Base-by-base conservation (phyloP, 2,797 vertebrate species). In the Uromys caudimaculatus region DNA sequence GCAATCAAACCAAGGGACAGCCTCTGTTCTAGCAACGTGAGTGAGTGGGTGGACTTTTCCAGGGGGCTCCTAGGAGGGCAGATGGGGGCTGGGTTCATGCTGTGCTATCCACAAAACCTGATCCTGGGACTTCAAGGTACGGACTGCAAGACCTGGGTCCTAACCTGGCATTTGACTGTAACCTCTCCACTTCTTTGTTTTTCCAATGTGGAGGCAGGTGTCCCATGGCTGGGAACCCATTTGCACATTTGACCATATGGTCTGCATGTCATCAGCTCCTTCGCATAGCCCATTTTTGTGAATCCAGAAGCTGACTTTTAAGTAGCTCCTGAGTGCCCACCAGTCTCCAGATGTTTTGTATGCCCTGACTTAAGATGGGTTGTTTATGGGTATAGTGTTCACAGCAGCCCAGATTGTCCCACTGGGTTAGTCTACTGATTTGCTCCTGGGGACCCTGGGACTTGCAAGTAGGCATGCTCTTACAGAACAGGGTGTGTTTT, bases 401-500 rank as follows among this genome's bases (percentile, higher is more conserved):
- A 32, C 44, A 10, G 50, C 21, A 3, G 85, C 75, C 71, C 78
- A 29, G 87, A 7, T 86, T 71, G 78, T 24, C 35, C 41, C 76
- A 67, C 41, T 81, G 73, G 50, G 56, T 14, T 35, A 14, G 16
- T 54, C 71, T 62, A 78, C 52, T 41, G 32, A 29, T 94, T 77
- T 81, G 84, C 82, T 77, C 0, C 67, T 0, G 10, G 67, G 41
- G 86, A 62, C 47, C 52, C 71, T 1, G 24, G 86, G 4, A 12
- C 81, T 96, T 81, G 0, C 78, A 94, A 1, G 56, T 76, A 91
- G 88, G 54, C 0, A 67, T 14, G 41, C 38, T 91, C 69, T 90
- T 91, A 52, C 0, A 84, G 54, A 93, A 92, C 0, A 14, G 60
- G 69, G 79, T 4, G 8, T 56, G 24, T 93, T 97, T 96, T 95